These are phyloP conservation scores for Hyaena hyaena DNA, from an alignment of 2,113 vertebrate species.

Conservation along the genomic window DNA sequence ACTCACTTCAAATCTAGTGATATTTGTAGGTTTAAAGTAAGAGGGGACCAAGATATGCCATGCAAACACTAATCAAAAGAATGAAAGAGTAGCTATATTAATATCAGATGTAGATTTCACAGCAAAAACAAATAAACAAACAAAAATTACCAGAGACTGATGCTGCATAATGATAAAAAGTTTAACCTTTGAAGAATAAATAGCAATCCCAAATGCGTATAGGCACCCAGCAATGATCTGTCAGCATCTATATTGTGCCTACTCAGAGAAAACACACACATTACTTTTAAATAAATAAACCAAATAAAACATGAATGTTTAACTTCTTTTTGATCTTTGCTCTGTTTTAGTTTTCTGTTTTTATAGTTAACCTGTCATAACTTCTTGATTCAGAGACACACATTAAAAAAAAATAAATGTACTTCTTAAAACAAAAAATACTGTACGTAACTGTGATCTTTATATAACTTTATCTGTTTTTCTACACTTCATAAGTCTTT, in stretches of 20 bases:
- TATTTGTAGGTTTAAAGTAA: neutral
- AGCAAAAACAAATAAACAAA: neutral
- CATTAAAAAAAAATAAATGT: neutral
- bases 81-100: neutral
- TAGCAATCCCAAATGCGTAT: neutral
- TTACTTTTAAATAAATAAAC: neutral
- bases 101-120: neutral
- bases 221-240: neutral
- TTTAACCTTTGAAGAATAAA: neutral
- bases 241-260: neutral
- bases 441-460: neutral
- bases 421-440: neutral
- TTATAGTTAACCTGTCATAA: neutral
- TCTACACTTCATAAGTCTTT: neutral
- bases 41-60: neutral
- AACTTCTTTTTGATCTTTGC: neutral
- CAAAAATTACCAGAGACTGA: neutral
- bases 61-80: neutral
- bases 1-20: neutral
- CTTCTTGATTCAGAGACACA: neutral
- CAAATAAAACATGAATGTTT: neutral
- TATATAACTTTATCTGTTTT: neutral
- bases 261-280: neutral
- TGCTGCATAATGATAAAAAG: rapidly evolving
- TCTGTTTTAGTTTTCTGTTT: neutral